Evolutionary conservation across 2,113 vertebrate species (phyloP).

Genomic region (Porphyrio hochstetteri): DNA sequence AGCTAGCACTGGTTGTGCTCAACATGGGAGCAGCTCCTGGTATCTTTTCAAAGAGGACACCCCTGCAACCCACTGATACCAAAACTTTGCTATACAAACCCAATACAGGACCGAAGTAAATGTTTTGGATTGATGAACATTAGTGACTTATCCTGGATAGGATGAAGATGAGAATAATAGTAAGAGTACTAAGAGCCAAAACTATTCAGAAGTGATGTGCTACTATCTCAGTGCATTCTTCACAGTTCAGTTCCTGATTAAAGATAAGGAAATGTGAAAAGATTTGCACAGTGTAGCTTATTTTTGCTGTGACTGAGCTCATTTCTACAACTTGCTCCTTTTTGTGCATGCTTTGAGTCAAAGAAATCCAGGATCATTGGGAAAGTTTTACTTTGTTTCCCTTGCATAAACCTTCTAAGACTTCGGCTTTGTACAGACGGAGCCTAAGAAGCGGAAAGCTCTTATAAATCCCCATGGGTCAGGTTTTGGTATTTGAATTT

Average conservation of each 20-base stretch:
- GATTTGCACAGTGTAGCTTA: background rate
- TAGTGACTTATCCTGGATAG: background rate
- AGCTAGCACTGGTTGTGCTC: background rate
- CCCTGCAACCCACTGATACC: rapidly evolving
- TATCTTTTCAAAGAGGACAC: background rate
- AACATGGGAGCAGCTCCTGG: background rate
- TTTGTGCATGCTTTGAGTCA: background rate
- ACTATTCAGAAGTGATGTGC: background rate
- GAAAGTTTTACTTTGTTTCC: background rate
- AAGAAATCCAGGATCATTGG: background rate
- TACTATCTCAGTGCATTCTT: background rate
- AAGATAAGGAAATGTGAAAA: background rate
- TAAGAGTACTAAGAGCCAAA: background rate
- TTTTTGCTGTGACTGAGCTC: background rate
- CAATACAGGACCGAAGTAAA: background rate
- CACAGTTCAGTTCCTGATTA: background rate
- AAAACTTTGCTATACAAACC: background rate
- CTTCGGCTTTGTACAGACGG: background rate
- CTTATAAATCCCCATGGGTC: background rate
- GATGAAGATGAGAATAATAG: background rate
- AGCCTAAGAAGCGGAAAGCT: background rate
- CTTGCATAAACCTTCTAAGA: background rate
- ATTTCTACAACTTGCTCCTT: background rate
- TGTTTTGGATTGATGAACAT: background rate
- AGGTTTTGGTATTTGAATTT: background rate